Evolutionary conservation across 1,140 invertebrate genomes (phyloP).

Genomic region (Magallana angulata): DNA sequence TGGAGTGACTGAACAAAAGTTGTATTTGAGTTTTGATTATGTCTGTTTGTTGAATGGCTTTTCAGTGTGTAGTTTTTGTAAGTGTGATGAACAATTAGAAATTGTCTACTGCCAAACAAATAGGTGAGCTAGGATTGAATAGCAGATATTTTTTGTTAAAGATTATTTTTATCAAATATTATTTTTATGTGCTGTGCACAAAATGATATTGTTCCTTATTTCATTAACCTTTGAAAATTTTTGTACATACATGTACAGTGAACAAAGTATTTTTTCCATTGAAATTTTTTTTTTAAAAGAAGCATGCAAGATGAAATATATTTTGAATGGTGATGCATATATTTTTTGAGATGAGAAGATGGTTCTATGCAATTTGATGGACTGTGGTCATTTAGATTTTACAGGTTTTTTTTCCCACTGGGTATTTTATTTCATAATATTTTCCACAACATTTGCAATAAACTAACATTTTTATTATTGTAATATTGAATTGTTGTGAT

Average conservation of each 20-base stretch:
- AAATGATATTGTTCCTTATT: slow-evolving; percentile 14
- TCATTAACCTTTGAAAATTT: not conserved
- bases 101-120: not conserved
- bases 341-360: not conserved
- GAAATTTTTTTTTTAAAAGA: not conserved
- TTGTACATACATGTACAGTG: not conserved
- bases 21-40: not conserved
- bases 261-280: not conserved
- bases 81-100: not conserved
- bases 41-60: not conserved
- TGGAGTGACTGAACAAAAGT: slow-evolving; percentile 4
- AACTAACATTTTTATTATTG: not conserved
- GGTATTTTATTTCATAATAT: not conserved
- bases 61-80: not conserved
- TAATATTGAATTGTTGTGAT: slow-evolving; percentile 12
- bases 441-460: slow-evolving; percentile 13
- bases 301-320: not conserved
- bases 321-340: too few species aligned
- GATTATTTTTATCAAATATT: slow-evolving; percentile 17
- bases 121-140: not conserved
- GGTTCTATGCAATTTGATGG: not conserved
- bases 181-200: slow-evolving; percentile 35
- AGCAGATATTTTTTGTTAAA: slow-evolving; percentile 21
- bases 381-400: not conserved
- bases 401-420: not conserved